Evolutionary conservation across 1,140 invertebrate genomes (phyloP).

Genomic region (Vanessa atalanta): DNA sequence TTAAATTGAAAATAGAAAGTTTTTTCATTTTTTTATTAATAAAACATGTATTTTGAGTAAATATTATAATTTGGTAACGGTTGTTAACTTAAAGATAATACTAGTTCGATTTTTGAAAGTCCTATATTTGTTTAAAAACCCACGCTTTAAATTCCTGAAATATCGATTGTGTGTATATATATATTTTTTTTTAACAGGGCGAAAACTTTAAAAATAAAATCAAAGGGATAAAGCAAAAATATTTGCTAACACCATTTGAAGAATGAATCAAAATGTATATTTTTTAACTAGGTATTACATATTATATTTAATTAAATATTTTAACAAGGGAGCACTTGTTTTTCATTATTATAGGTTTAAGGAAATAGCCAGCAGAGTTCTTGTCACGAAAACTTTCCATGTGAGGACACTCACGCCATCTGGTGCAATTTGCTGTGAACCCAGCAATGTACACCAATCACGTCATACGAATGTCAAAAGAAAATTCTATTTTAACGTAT

Average conservation of each 20-base stretch:
- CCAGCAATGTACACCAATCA: background rate
- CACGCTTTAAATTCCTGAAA: no score
- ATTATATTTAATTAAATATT: no score
- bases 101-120: no score
- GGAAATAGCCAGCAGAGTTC: background rate
- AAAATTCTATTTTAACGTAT: background rate
- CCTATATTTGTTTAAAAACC: no score
- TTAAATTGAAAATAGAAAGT: conserved; percentile 1
- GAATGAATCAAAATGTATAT: no score
- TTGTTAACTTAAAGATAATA: no score
- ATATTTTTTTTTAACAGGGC: no score
- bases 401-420: conserved; percentile 59
- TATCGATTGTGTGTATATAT: no score
- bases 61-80: background rate
- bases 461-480: background rate
- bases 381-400: conserved; percentile 47
- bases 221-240: no score
- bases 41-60: background rate
- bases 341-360: background rate
- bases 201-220: no score
- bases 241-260: no score
- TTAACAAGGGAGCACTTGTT: background rate
- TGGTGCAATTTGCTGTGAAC: conserved; percentile 42
- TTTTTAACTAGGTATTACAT: no score
- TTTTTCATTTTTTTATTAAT: background rate